Evolutionary conservation across 2,888 invertebrate genomes (phyloP).

Genomic region (Rambutsinella grinnellia): DNA sequence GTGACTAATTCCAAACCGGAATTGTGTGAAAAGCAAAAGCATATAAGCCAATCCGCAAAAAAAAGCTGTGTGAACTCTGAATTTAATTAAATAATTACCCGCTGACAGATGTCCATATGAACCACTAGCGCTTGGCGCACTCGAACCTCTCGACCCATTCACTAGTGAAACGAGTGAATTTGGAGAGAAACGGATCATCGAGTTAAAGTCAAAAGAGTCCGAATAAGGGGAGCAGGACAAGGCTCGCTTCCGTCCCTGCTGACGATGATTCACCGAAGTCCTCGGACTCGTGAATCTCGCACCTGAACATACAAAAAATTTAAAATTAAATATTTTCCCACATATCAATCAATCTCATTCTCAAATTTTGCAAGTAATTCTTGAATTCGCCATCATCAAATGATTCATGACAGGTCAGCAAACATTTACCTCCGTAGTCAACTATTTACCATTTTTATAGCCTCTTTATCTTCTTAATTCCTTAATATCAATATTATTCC

Average conservation of each 20-base stretch:
- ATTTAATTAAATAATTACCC: constrained; percentile 72
- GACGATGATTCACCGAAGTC: constrained; percentile 71
- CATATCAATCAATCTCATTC: constrained; percentile 21
- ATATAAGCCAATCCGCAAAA: background rate
- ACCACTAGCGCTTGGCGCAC: constrained; percentile 82
- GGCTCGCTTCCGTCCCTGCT: constrained; percentile 88
- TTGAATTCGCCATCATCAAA: background rate
- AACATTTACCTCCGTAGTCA: constrained; percentile 20
- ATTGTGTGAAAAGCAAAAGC: background rate
- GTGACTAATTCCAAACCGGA: background rate
- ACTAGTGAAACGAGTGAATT: constrained; percentile 87
- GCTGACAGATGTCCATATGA: constrained; percentile 98
- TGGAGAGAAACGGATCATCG: constrained; percentile 95
- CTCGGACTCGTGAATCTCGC: constrained; percentile 80
- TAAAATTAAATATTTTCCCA: background rate
- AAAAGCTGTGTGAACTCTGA: background rate
- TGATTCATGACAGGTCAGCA: constrained; percentile 13
- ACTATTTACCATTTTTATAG: background rate
- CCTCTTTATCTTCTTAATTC: background rate
- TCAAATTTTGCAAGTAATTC: background rate
- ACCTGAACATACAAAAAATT: constrained; percentile 68
- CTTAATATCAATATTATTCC: too few species aligned
- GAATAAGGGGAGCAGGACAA: constrained; percentile 93
- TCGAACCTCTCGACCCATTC: constrained; percentile 87
- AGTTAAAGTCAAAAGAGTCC: constrained; percentile 94